phyloP scores from a whole-genome alignment of 2,113 vertebrate species.

The Craseonycteris thonglongyai region DNA sequence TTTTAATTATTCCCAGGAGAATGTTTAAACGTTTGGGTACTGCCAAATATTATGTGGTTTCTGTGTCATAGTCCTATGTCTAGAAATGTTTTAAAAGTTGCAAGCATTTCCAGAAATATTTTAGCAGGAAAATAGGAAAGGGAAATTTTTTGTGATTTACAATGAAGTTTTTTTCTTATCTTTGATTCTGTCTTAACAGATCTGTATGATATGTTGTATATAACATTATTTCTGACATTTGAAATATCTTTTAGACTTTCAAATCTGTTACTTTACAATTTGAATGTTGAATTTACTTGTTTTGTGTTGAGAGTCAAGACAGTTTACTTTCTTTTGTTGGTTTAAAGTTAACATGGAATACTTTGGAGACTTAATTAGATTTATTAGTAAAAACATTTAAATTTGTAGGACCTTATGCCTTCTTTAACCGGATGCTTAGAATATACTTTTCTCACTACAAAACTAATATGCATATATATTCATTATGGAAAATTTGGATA shows the following conservation, averaged over 20 bases:
- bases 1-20: slow-evolving; percentile 5
- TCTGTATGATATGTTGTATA: neutral
- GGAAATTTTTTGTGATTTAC: neutral
- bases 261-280: neutral
- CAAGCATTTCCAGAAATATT: neutral
- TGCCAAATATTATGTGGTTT: slow-evolving; percentile 22
- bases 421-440: neutral
- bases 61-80: neutral
- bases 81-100: slow-evolving; percentile 13
- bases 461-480: neutral
- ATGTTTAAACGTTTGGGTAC: neutral
- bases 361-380: neutral
- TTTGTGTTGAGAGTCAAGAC: neutral
- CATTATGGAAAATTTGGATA: neutral
- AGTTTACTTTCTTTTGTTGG: neutral
- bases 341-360: neutral
- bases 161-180: neutral
- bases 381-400: neutral
- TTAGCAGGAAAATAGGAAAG: slow-evolving; percentile 13
- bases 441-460: neutral
- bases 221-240: neutral
- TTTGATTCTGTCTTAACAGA: neutral
- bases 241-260: neutral
- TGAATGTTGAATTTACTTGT: neutral
- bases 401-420: neutral